Conservation (phyloP, 1,140 invertebrate species). For the Brachionus rotundiformis region DNA sequence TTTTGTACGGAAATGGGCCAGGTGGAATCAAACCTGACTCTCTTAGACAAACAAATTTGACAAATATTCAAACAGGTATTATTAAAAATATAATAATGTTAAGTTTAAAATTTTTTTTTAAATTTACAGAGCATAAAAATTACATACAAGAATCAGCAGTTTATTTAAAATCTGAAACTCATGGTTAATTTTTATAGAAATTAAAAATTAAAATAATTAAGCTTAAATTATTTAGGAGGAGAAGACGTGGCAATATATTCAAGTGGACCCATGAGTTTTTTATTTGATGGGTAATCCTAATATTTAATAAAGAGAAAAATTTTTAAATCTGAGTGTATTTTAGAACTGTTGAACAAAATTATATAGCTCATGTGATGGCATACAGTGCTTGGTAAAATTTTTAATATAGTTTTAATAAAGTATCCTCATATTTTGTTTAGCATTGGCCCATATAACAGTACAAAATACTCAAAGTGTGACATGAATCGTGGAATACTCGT, state of each 20-base stretch:
- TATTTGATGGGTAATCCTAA: conserved; percentile 68
- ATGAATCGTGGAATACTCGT: background rate
- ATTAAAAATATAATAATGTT: too few species aligned
- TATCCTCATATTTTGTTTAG: background rate
- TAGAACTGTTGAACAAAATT: conserved; percentile 49
- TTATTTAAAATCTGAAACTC: conserved; percentile 69
- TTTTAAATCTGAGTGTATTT: background rate
- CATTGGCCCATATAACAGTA: conserved; percentile 41
- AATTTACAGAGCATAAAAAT: conserved; percentile 53
- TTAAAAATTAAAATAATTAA: background rate
- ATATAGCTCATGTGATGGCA: conserved; percentile 48
- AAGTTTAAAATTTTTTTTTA: conserved; percentile 37
- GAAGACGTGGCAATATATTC: conserved; percentile 57
- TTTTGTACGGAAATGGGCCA: conserved; percentile 63
- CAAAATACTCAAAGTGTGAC: background rate
- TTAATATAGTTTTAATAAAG: background rate
- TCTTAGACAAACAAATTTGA: background rate
- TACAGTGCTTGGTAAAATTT: conserved; percentile 47
- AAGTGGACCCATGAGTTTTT: conserved; percentile 76
- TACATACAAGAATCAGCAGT: conserved; percentile 68
- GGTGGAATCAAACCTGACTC: conserved; percentile 48
- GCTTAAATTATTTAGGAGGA: conserved; percentile 47
- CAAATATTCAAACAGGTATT: conserved; percentile 1
- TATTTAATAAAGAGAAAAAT: background rate
- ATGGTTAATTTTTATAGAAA: conserved; percentile 11